Evolutionary conservation across 2,888 invertebrate species (phyloP).

Genomic region (Idaea straminata): DNA sequence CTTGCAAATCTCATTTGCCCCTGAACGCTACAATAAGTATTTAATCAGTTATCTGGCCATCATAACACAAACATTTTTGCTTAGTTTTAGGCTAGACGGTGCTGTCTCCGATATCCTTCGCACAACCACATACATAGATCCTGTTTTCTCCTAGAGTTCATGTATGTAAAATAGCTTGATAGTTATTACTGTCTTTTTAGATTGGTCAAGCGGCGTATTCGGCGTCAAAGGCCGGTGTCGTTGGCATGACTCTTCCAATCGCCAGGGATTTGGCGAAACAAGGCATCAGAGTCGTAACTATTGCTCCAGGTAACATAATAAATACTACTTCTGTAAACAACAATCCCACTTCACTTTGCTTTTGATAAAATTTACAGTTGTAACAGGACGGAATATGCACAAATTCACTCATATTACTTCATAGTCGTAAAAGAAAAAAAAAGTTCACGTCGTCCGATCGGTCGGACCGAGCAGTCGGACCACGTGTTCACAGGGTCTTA

Average conservation of each 20-base stretch:
- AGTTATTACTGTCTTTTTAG: conserved; percentile 66
- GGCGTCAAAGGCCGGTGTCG: conserved; percentile 96
- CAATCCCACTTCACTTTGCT: too few relatives aligned
- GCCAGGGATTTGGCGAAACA: conserved; percentile 93
- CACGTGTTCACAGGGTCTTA: too few relatives aligned
- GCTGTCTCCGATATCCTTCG: neutral
- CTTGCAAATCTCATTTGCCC: too few relatives aligned
- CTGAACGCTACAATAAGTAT: neutral
- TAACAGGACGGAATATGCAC: too few relatives aligned
- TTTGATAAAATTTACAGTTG: too few relatives aligned
- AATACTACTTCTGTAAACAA: neutral
- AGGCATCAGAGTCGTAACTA: conserved; percentile 90
- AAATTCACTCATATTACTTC: too few relatives aligned
- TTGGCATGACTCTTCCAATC: conserved; percentile 96
- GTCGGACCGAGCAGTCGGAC: too few relatives aligned
- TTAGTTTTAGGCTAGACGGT: neutral
- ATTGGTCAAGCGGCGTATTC: conserved; percentile 97
- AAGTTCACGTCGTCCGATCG: too few relatives aligned
- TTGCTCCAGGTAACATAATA: conserved; percentile 84
- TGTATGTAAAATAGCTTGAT: neutral
- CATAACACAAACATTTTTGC: neutral
- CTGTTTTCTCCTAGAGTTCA: neutral
- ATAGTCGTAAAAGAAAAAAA: too few relatives aligned
- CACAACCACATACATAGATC: neutral
- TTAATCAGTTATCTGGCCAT: neutral